phyloP scores from a whole-genome alignment of 2,113 vertebrate genomes.

The Paradisaea rubra region DNA sequence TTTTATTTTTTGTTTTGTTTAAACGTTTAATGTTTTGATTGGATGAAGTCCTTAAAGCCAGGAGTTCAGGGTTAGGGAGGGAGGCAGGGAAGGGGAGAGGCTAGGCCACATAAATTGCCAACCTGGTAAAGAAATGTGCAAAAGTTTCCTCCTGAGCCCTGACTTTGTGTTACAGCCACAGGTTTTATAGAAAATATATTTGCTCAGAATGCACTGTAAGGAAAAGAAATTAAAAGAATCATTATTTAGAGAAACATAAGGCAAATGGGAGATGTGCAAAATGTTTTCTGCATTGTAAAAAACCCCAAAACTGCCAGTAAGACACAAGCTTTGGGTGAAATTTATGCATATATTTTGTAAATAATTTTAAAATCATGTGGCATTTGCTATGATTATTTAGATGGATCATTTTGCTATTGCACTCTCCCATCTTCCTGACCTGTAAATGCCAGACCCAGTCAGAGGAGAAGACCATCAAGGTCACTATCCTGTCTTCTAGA shows the following conservation, averaged over 20 bases:
- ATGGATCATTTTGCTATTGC: not conserved
- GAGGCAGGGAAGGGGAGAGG: not conserved
- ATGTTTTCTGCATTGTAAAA: not conserved
- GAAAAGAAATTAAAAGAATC: not conserved
- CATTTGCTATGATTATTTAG: not conserved
- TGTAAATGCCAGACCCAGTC: not conserved
- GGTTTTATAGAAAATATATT: conserved; percentile 1
- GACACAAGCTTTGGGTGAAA: not conserved
- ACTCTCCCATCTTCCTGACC: not conserved
- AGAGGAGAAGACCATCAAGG: not conserved
- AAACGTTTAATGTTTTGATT: conserved; percentile 27
- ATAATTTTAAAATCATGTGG: not conserved
- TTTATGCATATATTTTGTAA: not conserved
- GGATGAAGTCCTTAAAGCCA: not conserved
- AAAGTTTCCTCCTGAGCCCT: not conserved
- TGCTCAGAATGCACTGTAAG: not conserved
- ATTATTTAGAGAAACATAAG: not conserved
- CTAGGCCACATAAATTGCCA: not conserved
- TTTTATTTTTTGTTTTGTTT: conserved; percentile 38
- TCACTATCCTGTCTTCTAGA: not conserved
- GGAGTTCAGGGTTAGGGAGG: not conserved
- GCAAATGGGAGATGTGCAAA: not conserved
- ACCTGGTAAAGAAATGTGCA: not conserved
- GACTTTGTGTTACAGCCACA: not conserved
- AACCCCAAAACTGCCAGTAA: not conserved